Base-by-base conservation (phyloP, 1,140 invertebrate species). In the Drosophila repleta region DNA sequence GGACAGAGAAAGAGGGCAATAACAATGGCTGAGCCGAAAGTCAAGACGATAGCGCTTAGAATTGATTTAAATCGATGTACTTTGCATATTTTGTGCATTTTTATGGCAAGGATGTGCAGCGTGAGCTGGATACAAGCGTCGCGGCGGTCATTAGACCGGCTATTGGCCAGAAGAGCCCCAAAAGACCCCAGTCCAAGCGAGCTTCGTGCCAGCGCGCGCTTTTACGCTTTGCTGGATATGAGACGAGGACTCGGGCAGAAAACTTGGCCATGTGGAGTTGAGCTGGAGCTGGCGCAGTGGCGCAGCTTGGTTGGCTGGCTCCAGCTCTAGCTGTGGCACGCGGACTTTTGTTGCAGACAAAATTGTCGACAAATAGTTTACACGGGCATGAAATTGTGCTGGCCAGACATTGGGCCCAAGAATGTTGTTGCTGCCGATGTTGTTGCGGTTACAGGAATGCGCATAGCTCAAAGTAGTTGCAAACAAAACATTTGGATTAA, bases 291-390 rank as follows among this genome's bases (percentile, higher is more conserved):
- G 39, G 7, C 4, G 37, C 13, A 6, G 13, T 60, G 39, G 10
- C 26, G 26, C 35, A 49, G 64, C 13, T 52, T 67, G 13, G 57
- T 13, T 51, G 61, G 32, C 49, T 51, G 15, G 10, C 48, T 53
- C 24, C 7, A 7, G 49, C 3, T 32, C 6, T 15, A 11, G 26
- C 85, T 72, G 65, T 87, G 83, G 82, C 82, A 88, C 76, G 82
- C 83, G 67, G 79, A 76, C 78, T 76, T 81, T 87, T 87, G 82
- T 88, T 73, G 67, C 82, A 77, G 70, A 90, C 85, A 90, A 89
- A 89, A 89, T 89, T 89, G 85, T 89, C 85, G 84, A 89, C 85
- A 89, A 89, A 89, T 89, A 90, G 85, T 89, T 89, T 84, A 89
- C 85, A 89, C 84, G 84, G 75, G 80, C 84, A 90, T 89, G 84